A percentile compares a stretch with the other conserved stretches of the same genome.
Conservation (phyloP, 2,888 invertebrate species). For the Acleris cristana region DNA sequence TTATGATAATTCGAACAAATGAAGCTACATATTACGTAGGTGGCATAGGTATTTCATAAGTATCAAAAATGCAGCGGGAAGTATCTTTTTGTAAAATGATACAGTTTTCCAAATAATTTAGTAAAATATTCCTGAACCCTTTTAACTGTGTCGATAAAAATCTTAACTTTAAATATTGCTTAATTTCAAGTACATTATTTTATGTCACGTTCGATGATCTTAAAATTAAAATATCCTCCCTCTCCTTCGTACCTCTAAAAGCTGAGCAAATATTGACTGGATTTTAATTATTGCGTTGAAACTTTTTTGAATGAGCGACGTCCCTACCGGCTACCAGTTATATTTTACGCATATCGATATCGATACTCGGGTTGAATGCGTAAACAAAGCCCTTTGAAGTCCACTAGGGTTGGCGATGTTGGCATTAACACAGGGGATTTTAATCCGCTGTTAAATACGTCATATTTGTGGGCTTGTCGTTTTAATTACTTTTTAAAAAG, state of each 20-base stretch:
- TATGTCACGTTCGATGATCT: neutral
- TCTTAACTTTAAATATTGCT: too few relatives aligned
- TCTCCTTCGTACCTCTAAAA: too few relatives aligned
- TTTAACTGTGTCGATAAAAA: too few relatives aligned
- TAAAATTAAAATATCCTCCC: too few relatives aligned
- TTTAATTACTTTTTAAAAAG: conserved; percentile 6
- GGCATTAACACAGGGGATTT: conserved; percentile 27
- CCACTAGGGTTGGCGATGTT: conserved; percentile 26
- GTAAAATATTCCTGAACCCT: too few relatives aligned
- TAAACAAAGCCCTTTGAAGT: conserved; percentile 53
- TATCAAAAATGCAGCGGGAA: too few relatives aligned
- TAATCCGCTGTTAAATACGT: conserved; percentile 23
- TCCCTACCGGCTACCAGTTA: conserved; percentile 17
- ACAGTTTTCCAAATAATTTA: too few relatives aligned
- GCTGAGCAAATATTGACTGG: neutral
- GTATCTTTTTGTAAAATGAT: too few relatives aligned
- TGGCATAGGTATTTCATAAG: too few relatives aligned
- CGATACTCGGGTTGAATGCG: conserved; percentile 49
- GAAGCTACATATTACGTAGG: too few relatives aligned
- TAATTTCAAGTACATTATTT: neutral
- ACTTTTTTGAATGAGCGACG: neutral
- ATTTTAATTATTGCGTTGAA: neutral
- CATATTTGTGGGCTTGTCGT: conserved; percentile 15
- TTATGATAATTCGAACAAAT: too few relatives aligned
- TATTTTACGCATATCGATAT: conserved; percentile 45